These are phyloP conservation scores for Prorops nasuta DNA, from an alignment of 1,140 invertebrate genomes.

Conservation along the genomic window DNA sequence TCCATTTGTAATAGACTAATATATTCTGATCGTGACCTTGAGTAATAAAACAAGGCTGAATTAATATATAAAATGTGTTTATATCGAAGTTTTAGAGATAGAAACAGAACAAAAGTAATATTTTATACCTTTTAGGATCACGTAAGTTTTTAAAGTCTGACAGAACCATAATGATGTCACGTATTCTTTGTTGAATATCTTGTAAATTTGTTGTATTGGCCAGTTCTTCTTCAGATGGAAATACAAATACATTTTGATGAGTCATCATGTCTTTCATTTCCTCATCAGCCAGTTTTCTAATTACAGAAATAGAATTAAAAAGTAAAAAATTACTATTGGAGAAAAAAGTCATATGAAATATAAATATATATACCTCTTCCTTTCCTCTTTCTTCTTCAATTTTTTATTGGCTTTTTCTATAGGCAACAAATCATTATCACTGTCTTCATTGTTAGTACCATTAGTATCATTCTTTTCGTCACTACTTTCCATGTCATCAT, in stretches of 20 bases:
- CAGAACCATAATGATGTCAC: constrained; percentile 84
- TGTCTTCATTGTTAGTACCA: constrained; percentile 50
- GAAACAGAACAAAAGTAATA: not conserved
- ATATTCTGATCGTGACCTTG: constrained; percentile 79
- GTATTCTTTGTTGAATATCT: constrained; percentile 86
- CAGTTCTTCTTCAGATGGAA: constrained; percentile 72
- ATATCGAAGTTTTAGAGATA: not conserved
- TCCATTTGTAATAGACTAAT: constrained; percentile 76
- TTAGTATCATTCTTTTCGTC: constrained; percentile 35
- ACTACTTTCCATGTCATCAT: constrained; percentile 48
- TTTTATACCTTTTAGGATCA: constrained; percentile 64
- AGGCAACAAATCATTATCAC: constrained; percentile 72
- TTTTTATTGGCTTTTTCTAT: constrained; percentile 85
- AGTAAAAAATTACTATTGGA: not conserved
- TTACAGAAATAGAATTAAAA: constrained; percentile 24
- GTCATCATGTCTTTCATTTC: constrained; percentile 76
- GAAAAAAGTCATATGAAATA: not conserved
- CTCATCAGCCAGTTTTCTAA: constrained; percentile 73
- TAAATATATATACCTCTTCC: constrained; percentile 54
- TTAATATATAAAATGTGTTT: constrained; percentile 13
- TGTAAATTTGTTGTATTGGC: constrained; percentile 74
- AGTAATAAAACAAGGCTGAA: constrained; percentile 28
- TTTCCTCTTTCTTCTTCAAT: constrained; percentile 71
- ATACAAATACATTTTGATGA: constrained; percentile 72
- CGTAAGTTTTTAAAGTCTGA: constrained; percentile 84